Conservation (phyloP, 2,797 vertebrate genomes). For the Pantherophis vulpinus region DNA sequence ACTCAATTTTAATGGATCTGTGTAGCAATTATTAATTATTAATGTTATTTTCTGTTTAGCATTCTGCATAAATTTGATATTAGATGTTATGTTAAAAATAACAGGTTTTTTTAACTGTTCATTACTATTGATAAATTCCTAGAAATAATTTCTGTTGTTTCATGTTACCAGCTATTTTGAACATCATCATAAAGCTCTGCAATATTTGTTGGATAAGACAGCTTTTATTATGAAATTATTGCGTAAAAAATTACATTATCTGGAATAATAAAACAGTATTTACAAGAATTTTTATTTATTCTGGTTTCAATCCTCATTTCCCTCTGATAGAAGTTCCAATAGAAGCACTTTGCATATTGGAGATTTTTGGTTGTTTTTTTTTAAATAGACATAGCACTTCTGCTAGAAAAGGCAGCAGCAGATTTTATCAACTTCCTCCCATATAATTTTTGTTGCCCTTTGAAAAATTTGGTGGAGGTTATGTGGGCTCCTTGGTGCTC, state of each 20-base stretch:
- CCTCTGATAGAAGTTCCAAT: neutral
- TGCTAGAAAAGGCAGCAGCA: neutral
- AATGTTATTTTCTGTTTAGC: neutral
- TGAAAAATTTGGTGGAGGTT: neutral
- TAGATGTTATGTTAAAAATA: neutral
- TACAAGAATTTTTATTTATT: neutral
- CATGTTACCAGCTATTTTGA: slow-evolving; percentile 1
- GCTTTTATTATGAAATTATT: neutral
- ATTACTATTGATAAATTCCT: slow-evolving; percentile 7
- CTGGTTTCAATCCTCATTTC: neutral
- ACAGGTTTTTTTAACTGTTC: slow-evolving; percentile 31
- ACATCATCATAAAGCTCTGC: neutral
- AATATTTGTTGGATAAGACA: neutral
- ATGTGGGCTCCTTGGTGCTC: neutral
- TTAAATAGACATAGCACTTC: neutral
- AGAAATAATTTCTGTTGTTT: slow-evolving; percentile 13
- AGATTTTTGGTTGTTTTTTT: neutral
- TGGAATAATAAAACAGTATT: neutral
- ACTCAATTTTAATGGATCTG: neutral
- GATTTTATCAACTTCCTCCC: neutral
- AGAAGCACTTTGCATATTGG: neutral
- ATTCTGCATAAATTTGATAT: slow-evolving; percentile 15
- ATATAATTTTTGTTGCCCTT: neutral
- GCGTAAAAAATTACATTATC: neutral
- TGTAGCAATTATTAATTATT: neutral